phyloP scores from a whole-genome alignment of 2,888 invertebrate genomes.

The Spodoptera picta region DNA sequence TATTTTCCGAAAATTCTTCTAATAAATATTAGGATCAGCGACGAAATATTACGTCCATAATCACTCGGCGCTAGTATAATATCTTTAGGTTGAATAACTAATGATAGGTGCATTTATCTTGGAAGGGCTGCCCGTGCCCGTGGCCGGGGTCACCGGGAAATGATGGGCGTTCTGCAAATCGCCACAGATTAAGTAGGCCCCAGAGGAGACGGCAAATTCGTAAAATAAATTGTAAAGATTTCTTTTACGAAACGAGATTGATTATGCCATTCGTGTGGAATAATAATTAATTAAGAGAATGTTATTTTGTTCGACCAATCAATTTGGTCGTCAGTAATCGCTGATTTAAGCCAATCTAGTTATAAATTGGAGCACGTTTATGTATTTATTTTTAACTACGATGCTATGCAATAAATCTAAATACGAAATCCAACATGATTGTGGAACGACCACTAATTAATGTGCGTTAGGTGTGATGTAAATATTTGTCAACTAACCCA shows the following conservation, averaged over 20 bases:
- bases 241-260: slow-evolving; percentile 34
- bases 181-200: slow-evolving; percentile 44
- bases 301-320: slow-evolving; percentile 11
- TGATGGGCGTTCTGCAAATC: slow-evolving; percentile 49
- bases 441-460: slow-evolving; percentile 18
- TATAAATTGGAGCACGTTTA: background rate
- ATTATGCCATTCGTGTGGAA: slow-evolving; percentile 20
- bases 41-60: slow-evolving; percentile 59
- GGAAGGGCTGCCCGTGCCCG: slow-evolving; percentile 36
- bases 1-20: slow-evolving; percentile 43
- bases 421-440: slow-evolving; percentile 2
- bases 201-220: slow-evolving; percentile 37
- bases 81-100: slow-evolving; percentile 57
- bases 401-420: slow-evolving; percentile 2
- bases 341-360: background rate
- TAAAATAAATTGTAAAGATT: slow-evolving; percentile 45
- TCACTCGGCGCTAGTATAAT: slow-evolving; percentile 56
- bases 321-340: slow-evolving; percentile 9
- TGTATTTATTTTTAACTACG: background rate
- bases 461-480: slow-evolving; percentile 20
- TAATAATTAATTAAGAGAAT: slow-evolving; percentile 22
- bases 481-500: slow-evolving; percentile 36
- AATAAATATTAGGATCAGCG: slow-evolving; percentile 54
- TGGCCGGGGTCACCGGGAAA: slow-evolving; percentile 53
- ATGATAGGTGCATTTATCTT: slow-evolving; percentile 60